A percentile compares a stretch with the other conserved stretches of the same genome.
These are phyloP conservation scores for Sorex maritimensis DNA, from an alignment of 2,797 vertebrate species.

Conservation along the genomic window DNA sequence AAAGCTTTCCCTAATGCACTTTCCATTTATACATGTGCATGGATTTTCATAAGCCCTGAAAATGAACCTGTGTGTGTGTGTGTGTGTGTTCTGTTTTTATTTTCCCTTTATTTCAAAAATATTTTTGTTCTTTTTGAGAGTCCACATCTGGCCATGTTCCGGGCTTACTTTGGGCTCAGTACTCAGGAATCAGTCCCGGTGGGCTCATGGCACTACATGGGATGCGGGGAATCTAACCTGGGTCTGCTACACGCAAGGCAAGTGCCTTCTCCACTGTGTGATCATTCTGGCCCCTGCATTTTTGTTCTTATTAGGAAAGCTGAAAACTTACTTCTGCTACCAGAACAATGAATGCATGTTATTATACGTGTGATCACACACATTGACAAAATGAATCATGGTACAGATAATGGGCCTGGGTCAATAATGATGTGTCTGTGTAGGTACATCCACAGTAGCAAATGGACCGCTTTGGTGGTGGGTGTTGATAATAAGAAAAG, in stretches of 20 bases:
- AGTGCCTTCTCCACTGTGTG: too few species aligned
- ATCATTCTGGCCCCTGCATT: too few species aligned
- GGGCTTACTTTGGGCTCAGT: too few species aligned
- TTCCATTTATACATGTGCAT: neutral
- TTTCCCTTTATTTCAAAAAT: too few species aligned
- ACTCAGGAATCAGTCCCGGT: too few species aligned
- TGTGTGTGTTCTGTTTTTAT: too few species aligned
- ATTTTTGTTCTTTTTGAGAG: too few species aligned
- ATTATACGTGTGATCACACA: neutral
- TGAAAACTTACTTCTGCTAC: neutral
- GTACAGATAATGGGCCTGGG: too few species aligned
- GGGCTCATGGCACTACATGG: too few species aligned
- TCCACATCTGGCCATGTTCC: too few species aligned
- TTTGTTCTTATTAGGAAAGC: conserved; percentile 13
- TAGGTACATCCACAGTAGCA: neutral
- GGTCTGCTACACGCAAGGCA: too few species aligned
- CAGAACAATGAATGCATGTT: neutral
- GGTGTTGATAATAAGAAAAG: neutral
- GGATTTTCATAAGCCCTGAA: neutral
- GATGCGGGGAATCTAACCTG: too few species aligned
- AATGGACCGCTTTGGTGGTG: neutral
- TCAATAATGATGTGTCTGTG: neutral
- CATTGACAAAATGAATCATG: neutral
- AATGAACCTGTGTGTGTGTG: neutral
- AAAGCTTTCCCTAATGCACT: neutral